Evolutionary conservation across 2,888 invertebrate species (phyloP), one percentile per base, ranked within the genome.

Genomic region (Neelides folsomi): DNA sequence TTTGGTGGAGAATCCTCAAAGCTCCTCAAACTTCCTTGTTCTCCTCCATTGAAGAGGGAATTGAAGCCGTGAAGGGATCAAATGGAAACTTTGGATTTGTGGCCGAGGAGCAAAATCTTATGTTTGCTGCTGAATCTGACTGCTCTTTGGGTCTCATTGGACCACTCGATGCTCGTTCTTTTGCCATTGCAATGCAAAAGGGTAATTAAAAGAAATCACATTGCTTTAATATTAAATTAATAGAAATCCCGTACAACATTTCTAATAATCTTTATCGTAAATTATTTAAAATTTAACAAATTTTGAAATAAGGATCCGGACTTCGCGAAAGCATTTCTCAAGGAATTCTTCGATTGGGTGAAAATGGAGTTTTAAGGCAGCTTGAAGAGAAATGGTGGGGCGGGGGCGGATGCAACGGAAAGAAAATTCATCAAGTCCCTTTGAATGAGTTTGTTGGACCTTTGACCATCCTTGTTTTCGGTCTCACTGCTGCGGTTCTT

Each of bases 1-100:
- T 61, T 47, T 63, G 63, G 63, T 63, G 63, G 63, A 54, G 57
- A 20, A 53, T 63, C 9, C 61, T 62, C 41, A 54, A 52, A 38
- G 20, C 41, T 34, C 53, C 53, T 7, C 53, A 58, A 27, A 38
- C 51, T 15, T 57, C 50, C 18, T 56, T 59, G 27, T 58, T 56
- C 27, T 15, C 51, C 2, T 47, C 53, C 2, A 43, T 53, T 15
- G 7, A 12, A 1, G 49, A 46, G 9, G 63, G 61, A 8, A 58
- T 63, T 16, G 53, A 60, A 20, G 54, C 57, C 46, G 63, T 63
- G 10, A 43, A 49, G 36, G 37, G 47, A 6, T 53, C 56, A 1
- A 50, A 60, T 38, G 63, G 61, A 47, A 51, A 57, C 37, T 61
- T 46, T 54, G 63, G 61, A 1, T 62, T 63, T 35, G 55, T 63